Evolutionary conservation across 2,797 vertebrate genomes (phyloP).

Genomic region (Sarcoramphus papa): DNA sequence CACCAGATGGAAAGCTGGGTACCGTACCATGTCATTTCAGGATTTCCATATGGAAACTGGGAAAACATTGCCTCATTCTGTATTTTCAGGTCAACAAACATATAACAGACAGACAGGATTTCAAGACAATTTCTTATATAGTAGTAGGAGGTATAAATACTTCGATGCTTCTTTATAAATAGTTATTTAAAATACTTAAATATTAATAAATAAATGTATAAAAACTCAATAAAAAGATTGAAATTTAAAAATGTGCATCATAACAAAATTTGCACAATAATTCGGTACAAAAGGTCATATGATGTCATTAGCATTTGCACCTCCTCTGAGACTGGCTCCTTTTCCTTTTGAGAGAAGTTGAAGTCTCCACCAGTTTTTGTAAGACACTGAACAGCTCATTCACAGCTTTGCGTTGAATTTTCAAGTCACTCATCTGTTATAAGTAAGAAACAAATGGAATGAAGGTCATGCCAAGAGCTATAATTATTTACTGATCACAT

Average conservation of each 20-base stretch:
- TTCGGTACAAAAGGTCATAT: background rate
- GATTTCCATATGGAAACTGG: background rate
- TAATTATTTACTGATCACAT: background rate
- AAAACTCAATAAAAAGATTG: conserved; percentile 17
- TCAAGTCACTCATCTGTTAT: conserved; percentile 63
- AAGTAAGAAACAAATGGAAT: background rate
- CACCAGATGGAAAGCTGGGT: background rate
- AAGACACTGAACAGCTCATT: conserved; percentile 61
- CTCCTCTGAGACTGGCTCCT: conserved; percentile 53
- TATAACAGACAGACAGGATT: conserved; percentile 61
- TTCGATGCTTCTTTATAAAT: conserved; percentile 71
- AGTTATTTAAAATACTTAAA: conserved; percentile 73
- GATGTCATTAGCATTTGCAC: background rate
- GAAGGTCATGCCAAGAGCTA: background rate
- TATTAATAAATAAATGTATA: conserved; percentile 79
- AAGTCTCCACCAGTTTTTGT: background rate
- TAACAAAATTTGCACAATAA: background rate
- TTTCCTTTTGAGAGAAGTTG: conserved; percentile 22
- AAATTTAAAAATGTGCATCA: background rate
- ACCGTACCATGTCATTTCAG: background rate
- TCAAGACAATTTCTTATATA: conserved; percentile 51
- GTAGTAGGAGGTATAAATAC: conserved; percentile 70
- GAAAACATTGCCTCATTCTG: background rate
- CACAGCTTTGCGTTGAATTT: conserved; percentile 69
- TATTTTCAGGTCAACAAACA: conserved; percentile 39